phyloP scores from a whole-genome alignment of 2,888 invertebrate genomes.

The Ptychoptera albimana region DNA sequence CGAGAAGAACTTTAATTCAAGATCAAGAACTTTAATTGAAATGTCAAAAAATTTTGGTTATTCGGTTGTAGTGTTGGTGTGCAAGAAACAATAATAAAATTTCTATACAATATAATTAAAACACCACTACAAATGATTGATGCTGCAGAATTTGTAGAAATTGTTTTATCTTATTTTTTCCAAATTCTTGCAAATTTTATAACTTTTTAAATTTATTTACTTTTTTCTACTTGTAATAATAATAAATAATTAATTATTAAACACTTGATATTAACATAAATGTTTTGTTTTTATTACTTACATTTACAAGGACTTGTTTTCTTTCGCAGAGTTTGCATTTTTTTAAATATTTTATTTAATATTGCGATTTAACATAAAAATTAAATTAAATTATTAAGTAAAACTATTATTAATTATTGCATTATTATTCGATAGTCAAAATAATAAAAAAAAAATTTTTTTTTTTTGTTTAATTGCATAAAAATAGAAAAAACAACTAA shows the following conservation, averaged over 20 bases:
- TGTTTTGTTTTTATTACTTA: constrained; percentile 39
- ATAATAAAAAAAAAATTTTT: no score
- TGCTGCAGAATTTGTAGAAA: neutral
- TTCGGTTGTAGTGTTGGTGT: neutral
- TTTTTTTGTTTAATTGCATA: no score
- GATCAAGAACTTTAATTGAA: neutral
- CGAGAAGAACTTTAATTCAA: neutral
- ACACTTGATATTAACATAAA: neutral
- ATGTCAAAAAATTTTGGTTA: neutral
- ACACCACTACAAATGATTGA: no score
- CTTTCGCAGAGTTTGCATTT: constrained; percentile 84
- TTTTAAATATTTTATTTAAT: constrained; percentile 13
- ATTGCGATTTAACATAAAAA: no score
- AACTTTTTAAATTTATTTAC: neutral
- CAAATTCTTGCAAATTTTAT: neutral
- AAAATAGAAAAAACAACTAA: no score
- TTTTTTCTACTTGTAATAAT: neutral
- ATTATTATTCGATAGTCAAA: no score
- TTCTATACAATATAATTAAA: no score
- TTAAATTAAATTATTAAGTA: no score
- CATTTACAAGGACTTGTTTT: constrained; percentile 89
- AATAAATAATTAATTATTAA: neutral
- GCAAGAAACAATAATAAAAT: neutral
- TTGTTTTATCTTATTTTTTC: neutral
- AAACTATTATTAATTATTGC: no score